A percentile compares a stretch with the other conserved stretches of the same genome.
phyloP scores from a whole-genome alignment of 2,797 vertebrate genomes.

The Sardinella longiceps region DNA sequence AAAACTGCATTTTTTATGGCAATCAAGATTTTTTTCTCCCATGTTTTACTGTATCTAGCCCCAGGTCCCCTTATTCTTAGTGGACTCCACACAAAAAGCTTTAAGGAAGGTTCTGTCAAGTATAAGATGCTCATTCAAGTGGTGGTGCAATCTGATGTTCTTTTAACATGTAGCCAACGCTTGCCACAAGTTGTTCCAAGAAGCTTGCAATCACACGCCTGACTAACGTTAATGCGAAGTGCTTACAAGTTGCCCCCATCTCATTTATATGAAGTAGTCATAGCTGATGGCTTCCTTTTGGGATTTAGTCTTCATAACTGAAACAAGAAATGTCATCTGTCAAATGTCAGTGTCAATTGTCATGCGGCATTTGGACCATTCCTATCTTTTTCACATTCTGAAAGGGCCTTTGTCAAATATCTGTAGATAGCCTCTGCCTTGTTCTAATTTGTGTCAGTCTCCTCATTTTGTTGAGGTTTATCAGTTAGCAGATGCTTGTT shows the following conservation, averaged over 20 bases:
- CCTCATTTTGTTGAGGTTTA: background rate
- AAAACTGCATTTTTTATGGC: conserved; percentile 8
- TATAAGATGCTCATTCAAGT: background rate
- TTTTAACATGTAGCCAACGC: background rate
- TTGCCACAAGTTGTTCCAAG: background rate
- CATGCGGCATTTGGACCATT: background rate
- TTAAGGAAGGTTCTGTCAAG: background rate
- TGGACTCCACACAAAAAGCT: background rate
- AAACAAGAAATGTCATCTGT: conserved; percentile 15
- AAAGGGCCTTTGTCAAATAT: background rate
- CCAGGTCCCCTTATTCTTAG: background rate
- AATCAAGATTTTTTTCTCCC: background rate
- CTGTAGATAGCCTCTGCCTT: background rate
- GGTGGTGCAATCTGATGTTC: background rate
- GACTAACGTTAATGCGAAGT: background rate
- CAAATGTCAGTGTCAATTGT: conserved; percentile 14
- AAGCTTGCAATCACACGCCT: background rate
- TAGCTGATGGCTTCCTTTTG: background rate
- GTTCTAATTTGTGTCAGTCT: background rate
- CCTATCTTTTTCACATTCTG: background rate
- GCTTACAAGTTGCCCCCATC: background rate
- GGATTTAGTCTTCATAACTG: background rate
- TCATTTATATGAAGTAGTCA: background rate
- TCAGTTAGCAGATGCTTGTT: background rate
- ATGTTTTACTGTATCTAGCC: conserved; percentile 21